These are phyloP conservation scores for Emydoidea blandingii DNA, from an alignment of 2,797 vertebrate genomes.

Conservation along the genomic window DNA sequence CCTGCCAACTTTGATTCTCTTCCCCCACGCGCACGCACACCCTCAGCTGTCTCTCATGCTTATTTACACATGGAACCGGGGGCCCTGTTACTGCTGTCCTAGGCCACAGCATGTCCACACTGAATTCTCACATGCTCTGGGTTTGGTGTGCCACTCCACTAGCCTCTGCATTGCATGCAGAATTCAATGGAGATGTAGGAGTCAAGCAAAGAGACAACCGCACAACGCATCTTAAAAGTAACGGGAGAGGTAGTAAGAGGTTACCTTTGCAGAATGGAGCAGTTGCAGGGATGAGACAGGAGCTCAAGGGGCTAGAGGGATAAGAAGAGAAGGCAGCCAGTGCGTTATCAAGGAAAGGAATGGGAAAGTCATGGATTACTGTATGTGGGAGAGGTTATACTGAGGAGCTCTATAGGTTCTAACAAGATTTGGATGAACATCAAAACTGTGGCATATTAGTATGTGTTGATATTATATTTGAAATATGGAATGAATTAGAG, in stretches of 20 bases:
- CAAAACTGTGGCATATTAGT: background rate
- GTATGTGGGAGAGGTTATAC: background rate
- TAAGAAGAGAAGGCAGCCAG: background rate
- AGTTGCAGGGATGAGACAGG: background rate
- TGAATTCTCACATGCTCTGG: background rate
- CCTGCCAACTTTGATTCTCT: background rate
- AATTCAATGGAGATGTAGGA: background rate
- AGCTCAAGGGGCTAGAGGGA: background rate
- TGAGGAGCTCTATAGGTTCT: background rate
- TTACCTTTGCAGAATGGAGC: background rate
- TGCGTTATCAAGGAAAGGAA: background rate
- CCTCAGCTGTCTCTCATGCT: background rate
- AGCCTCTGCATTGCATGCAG: background rate
- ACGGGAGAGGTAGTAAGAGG: background rate
- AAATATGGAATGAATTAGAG: background rate
- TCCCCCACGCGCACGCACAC: background rate
- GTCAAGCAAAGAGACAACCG: background rate
- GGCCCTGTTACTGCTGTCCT: fast-evolving
- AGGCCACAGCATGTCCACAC: background rate
- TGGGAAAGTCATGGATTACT: background rate
- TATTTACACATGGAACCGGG: background rate
- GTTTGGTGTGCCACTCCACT: background rate
- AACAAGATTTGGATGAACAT: background rate
- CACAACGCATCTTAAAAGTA: fast-evolving
- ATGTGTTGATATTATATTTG: background rate